These are phyloP conservation scores for Tachysurus vachellii DNA, from an alignment of 2,113 vertebrate species.

Conservation along the genomic window DNA sequence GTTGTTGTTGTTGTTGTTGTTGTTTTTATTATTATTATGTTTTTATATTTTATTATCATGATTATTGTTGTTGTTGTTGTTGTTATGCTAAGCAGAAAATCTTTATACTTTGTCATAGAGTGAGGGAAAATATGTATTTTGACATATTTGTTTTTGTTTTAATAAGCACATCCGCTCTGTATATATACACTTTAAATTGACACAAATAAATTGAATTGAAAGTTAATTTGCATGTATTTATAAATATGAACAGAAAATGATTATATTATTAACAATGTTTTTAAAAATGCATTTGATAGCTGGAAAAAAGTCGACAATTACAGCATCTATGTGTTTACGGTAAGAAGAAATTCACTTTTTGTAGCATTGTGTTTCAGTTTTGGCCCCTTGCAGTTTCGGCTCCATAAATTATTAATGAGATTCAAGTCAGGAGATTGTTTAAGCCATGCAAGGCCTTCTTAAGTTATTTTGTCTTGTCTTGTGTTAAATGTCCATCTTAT, in stretches of 20 bases:
- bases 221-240: background rate
- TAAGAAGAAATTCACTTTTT: background rate
- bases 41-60: no score
- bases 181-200: background rate
- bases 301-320: background rate
- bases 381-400: background rate
- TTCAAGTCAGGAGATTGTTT: background rate
- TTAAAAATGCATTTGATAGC: background rate
- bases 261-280: background rate
- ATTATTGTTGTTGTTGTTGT: no score
- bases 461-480: background rate
- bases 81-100: background rate
- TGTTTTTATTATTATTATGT: no score
- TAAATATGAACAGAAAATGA: background rate
- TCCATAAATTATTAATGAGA: background rate
- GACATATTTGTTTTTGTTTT: background rate
- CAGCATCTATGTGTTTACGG: background rate
- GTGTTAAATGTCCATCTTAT: background rate
- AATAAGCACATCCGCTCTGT: background rate
- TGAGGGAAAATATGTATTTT: background rate
- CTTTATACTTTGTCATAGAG: background rate
- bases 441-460: background rate
- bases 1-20: no score
- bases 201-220: background rate
- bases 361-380: background rate